Evolutionary conservation across 2,113 vertebrate species (phyloP).

Genomic region (human): GRCh38 chr16:62299001-62299500

Average conservation of each 20-base stretch:
- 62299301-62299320: too few relatives aligned
- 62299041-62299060: background rate
- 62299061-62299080: background rate
- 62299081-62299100: background rate
- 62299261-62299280: background rate
- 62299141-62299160: background rate
- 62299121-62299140: background rate
- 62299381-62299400: too few relatives aligned
- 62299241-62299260: background rate
- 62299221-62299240: background rate
- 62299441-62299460: too few relatives aligned
- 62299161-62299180: background rate
- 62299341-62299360: too few relatives aligned
- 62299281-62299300: fast-evolving
- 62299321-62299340: too few relatives aligned
- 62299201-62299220: background rate
- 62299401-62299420: too few relatives aligned
- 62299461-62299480: too few relatives aligned
- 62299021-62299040: background rate
- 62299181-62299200: background rate
- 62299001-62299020: background rate
- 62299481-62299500: too few relatives aligned
- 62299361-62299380: too few relatives aligned
- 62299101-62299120: background rate
- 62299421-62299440: too few relatives aligned